Evolutionary conservation across 2,113 vertebrate species (phyloP).

Genomic region (Myodes glareolus): DNA sequence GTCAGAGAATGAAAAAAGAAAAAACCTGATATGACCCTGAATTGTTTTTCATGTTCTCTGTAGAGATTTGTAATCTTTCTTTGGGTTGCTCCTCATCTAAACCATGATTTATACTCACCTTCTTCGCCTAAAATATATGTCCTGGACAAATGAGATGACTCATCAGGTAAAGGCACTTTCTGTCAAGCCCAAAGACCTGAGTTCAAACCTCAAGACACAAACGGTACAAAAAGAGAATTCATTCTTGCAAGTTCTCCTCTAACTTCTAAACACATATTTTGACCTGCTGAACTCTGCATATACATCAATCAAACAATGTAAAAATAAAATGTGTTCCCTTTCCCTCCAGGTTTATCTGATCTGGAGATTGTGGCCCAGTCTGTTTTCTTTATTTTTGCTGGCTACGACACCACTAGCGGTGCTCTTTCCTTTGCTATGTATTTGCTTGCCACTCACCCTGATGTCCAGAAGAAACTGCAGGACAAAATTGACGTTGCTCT

Average conservation of each 20-base stretch:
- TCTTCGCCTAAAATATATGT: background rate
- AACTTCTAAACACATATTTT: background rate
- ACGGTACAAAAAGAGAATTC: background rate
- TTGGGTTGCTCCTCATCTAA: background rate
- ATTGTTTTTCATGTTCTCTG: background rate
- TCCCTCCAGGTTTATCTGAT: slow-evolving; percentile 58
- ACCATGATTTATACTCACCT: background rate
- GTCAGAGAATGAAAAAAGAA: background rate
- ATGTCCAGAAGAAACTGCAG: slow-evolving; percentile 62
- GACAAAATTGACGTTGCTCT: slow-evolving; percentile 38
- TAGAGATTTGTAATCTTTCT: no score
- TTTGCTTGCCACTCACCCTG: slow-evolving; percentile 56
- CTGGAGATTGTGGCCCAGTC: slow-evolving; percentile 58
- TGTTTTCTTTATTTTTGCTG: slow-evolving; percentile 63
- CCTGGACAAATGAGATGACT: background rate
- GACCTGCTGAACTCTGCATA: background rate
- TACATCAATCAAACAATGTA: background rate
- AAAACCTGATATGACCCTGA: background rate
- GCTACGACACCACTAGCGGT: slow-evolving; percentile 60
- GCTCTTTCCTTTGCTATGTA: slow-evolving; percentile 52
- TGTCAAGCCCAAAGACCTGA: background rate
- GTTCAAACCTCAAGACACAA: background rate
- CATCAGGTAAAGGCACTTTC: background rate
- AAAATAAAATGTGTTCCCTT: background rate
- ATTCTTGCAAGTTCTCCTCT: background rate